A percentile compares a stretch with the other conserved stretches of the same genome.
These are phyloP conservation scores for Tromatobia lineatoria DNA, from an alignment of 2,888 invertebrate species.

Conservation along the genomic window DNA sequence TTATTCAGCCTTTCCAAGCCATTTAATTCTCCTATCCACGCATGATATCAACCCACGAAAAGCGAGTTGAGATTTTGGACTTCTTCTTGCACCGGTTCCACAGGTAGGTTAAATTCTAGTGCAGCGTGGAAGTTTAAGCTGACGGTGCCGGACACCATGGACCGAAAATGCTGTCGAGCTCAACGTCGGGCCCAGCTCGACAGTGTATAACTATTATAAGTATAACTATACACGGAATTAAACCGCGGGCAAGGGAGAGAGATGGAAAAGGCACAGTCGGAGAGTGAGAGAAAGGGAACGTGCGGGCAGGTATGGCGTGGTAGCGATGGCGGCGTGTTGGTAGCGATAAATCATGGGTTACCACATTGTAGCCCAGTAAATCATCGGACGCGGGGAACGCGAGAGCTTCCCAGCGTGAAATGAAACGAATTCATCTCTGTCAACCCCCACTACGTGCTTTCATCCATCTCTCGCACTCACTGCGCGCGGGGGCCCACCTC, in stretches of 20 bases:
- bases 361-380: conserved; percentile 90
- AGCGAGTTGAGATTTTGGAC: conserved; percentile 18
- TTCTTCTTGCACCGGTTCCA: conserved; percentile 34
- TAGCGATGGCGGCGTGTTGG: conserved; percentile 87
- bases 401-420: conserved; percentile 86
- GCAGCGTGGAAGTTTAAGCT: conserved; percentile 56
- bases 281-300: conserved; percentile 62
- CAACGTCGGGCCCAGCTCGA: conserved; percentile 50
- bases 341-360: conserved; percentile 90
- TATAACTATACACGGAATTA: conserved; percentile 48
- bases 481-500: conserved; percentile 4
- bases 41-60: background rate
- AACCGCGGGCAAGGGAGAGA: conserved; percentile 52
- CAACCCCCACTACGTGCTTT: conserved; percentile 81
- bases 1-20: conserved; percentile 65
- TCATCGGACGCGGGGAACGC: conserved; percentile 87
- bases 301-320: conserved; percentile 84
- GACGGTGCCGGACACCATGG: conserved; percentile 60
- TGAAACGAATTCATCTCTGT: conserved; percentile 87
- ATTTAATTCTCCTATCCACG: conserved; percentile 29
- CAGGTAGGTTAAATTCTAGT: conserved; percentile 35
- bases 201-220: conserved; percentile 55
- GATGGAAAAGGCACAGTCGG: conserved; percentile 42
- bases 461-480: conserved; percentile 69
- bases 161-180: conserved; percentile 64